Conservation (phyloP, 2,888 invertebrate genomes). For the Drosophila aldrichi region DNA sequence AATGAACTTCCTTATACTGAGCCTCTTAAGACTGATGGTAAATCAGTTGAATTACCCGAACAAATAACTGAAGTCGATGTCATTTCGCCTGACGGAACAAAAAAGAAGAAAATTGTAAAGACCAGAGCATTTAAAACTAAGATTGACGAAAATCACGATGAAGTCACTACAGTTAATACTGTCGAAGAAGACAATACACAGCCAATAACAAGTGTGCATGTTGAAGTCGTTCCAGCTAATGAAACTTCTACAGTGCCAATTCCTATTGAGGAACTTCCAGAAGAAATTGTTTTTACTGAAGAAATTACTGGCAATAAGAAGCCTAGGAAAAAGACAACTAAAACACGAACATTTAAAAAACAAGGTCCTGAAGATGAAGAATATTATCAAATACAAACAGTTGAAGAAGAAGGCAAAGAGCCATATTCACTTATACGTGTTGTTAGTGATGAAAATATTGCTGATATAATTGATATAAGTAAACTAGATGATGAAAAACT, state of each 20-base stretch:
- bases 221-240: constrained; percentile 79
- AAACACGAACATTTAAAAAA: constrained; percentile 86
- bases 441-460: constrained; percentile 82
- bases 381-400: constrained; percentile 86
- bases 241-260: constrained; percentile 66
- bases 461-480: constrained; percentile 84
- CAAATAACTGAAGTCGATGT: constrained; percentile 82
- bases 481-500: constrained; percentile 82
- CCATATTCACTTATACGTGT: constrained; percentile 85
- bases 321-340: constrained; percentile 83
- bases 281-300: constrained; percentile 81
- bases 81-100: constrained; percentile 81
- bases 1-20: constrained; percentile 70
- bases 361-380: constrained; percentile 82
- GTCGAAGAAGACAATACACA: constrained; percentile 81
- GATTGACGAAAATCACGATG: constrained; percentile 83
- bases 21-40: constrained; percentile 31
- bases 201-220: constrained; percentile 80
- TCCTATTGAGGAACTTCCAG: constrained; percentile 82
- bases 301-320: constrained; percentile 81
- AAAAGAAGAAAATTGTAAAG: constrained; percentile 78
- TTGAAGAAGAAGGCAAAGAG: constrained; percentile 86
- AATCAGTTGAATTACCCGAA: constrained; percentile 82
- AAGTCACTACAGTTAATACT: constrained; percentile 85
- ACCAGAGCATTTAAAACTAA: constrained; percentile 84